phyloP scores from a whole-genome alignment of 2,888 invertebrate species.

The Cynaeus angustus region DNA sequence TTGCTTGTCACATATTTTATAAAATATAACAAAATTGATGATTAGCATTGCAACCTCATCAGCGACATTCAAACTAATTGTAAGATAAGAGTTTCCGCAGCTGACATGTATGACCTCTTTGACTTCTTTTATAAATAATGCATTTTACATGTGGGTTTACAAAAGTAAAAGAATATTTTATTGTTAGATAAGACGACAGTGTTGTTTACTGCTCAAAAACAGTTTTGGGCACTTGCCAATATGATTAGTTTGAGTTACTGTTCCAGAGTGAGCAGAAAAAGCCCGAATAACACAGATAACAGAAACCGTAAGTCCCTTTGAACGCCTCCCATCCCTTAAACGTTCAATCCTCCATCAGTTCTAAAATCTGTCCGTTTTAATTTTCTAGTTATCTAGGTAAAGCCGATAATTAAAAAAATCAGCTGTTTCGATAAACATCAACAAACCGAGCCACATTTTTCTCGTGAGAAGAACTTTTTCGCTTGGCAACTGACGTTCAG shows the following conservation, averaged over 20 bases:
- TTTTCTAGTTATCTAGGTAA: background rate
- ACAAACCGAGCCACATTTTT: conserved; percentile 11
- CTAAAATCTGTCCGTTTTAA: background rate
- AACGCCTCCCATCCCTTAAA: too few relatives aligned
- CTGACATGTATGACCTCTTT: background rate
- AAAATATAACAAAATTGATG: too few relatives aligned
- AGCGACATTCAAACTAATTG: too few relatives aligned
- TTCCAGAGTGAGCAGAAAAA: conserved; percentile 17
- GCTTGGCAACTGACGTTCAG: conserved; percentile 34
- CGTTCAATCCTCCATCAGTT: background rate
- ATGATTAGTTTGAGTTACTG: conserved; percentile 20
- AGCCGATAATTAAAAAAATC: conserved; percentile 19
- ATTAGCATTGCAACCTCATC: too few relatives aligned
- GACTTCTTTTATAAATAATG: background rate
- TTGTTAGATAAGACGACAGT: background rate
- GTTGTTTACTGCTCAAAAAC: conserved; percentile 18
- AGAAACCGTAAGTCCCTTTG: too few relatives aligned
- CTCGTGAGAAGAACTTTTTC: conserved; percentile 27
- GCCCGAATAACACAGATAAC: too few relatives aligned
- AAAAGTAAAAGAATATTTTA: background rate
- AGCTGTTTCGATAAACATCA: conserved; percentile 39
- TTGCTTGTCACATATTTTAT: too few relatives aligned
- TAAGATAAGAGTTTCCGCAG: too few relatives aligned
- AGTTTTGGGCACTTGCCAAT: conserved; percentile 23
- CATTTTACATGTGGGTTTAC: background rate